These are phyloP conservation scores for Drosophila atripex DNA, from an alignment of 2,888 invertebrate genomes.

Conservation along the genomic window DNA sequence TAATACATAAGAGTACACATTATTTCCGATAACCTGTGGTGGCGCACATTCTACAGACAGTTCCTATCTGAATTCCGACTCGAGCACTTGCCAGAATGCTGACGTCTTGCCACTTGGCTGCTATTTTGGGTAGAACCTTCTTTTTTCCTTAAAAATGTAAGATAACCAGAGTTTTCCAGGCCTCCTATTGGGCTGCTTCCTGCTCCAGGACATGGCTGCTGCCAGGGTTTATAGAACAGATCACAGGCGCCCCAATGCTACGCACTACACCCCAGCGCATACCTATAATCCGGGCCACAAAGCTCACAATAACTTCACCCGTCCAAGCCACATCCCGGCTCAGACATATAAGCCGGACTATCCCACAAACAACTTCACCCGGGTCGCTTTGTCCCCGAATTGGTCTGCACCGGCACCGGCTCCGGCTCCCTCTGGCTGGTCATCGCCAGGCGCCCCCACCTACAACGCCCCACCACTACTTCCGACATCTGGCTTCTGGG, in stretches of 20 bases:
- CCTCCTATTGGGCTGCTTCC: conserved; percentile 43
- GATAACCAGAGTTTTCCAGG: conserved; percentile 23
- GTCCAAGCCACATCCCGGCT: neutral
- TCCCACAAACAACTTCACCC: neutral
- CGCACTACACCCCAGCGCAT: conserved; percentile 38
- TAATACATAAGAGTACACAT: conserved; percentile 10
- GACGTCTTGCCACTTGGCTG: conserved; percentile 51
- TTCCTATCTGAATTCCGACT: conserved; percentile 36
- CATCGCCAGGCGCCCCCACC: neutral
- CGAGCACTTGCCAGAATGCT: conserved; percentile 45
- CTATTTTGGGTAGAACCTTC: conserved; percentile 50
- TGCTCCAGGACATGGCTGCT: conserved; percentile 25
- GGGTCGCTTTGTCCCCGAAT: neutral
- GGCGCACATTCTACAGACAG: conserved; percentile 46
- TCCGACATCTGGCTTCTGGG: neutral
- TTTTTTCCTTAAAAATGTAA: neutral
- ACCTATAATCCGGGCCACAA: conserved; percentile 9
- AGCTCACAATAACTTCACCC: neutral
- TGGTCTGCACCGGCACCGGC: neutral
- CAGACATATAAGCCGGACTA: conserved; percentile 1
- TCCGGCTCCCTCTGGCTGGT: neutral
- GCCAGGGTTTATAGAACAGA: conserved; percentile 2
- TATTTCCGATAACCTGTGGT: conserved; percentile 15
- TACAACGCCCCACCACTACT: neutral
- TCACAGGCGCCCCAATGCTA: conserved; percentile 41